These are phyloP conservation scores for Mallotus villosus DNA, from an alignment of 2,797 vertebrate species.

Conservation along the genomic window DNA sequence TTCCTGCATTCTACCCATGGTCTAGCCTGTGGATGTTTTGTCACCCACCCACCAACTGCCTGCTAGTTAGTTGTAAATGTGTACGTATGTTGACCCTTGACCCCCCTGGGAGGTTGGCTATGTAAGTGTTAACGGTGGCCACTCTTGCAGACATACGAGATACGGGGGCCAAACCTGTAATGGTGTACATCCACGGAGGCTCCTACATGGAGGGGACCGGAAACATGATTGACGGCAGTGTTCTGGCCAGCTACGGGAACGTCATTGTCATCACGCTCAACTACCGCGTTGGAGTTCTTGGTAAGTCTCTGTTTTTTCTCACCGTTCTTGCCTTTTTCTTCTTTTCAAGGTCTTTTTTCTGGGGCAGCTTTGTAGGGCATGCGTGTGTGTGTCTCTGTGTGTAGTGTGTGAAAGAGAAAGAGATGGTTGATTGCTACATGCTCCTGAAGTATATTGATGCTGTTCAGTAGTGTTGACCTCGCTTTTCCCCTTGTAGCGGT, in stretches of 20 bases:
- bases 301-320: conserved; percentile 69
- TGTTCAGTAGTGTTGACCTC: not conserved
- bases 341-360: conserved; percentile 64
- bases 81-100: conserved; percentile 61
- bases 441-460: not conserved
- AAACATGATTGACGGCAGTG: conserved; percentile 98
- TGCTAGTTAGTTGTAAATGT: conserved; percentile 28
- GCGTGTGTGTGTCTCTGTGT: conserved; percentile 9
- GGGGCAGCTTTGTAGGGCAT: conserved; percentile 62
- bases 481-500: not conserved
- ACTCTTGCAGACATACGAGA: conserved; percentile 98
- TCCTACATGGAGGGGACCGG: conserved; percentile 99
- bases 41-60: not conserved
- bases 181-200: conserved; percentile 98
- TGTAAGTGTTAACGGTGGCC: conserved; percentile 81
- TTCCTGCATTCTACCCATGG: not conserved
- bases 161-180: conserved; percentile 97
- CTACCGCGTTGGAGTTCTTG: conserved; percentile 96
- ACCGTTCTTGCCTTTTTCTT: not conserved
- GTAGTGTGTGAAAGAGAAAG: not conserved
- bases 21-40: too few species aligned
- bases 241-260: conserved; percentile 98
- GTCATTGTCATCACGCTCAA: conserved; percentile 99
- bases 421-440: not conserved
- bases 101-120: conserved; percentile 57